Evolutionary conservation across 2,888 invertebrate genomes (phyloP), one percentile per base, ranked within the genome.

Genomic region (Tenthredo scrophulariae): DNA sequence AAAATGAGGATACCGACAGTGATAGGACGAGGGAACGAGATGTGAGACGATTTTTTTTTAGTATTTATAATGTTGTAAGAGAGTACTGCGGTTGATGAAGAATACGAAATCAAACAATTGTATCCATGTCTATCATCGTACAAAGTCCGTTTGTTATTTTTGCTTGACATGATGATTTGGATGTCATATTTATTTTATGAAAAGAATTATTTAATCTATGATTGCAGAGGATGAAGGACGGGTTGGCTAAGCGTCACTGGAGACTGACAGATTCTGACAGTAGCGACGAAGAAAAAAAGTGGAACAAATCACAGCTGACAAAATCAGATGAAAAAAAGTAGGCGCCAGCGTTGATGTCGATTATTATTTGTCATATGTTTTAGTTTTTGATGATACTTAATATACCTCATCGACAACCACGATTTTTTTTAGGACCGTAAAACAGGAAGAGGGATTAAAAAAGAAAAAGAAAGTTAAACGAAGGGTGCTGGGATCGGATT

Each of bases 191-290:
- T 54, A 33, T 33, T 29, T 37, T 4, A 33, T 33, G 9, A 58
- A 15, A 79, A n/a, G 33, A 50, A 62, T 9, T 62, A 15, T n/a
- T 37, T 22, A 26, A 65, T n/a, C 70, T 33, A 37, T 72, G 43
- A 50, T 58, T 84, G 84, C 70, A 84, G 65, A 84, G 54, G 37
- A 37, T 84, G 74, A 85, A 86, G 26, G 70, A 46, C 7, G 84
- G 74, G 26, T 88, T 87, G 87, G 84, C 86, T 18, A 86, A 83
- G 33, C 85, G 87, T 18, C 46, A 82, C 33, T 84, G 50, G 54
- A 88, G 86, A 74, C 87, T 93, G 7, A 90, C 91, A 0, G 91
- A 92, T 72, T 89, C 91, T 0, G 93, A 92, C 50, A 89, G 90
- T 1, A 90, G 91, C 13, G 89, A 88, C 2, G 92, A 92, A 40